Conservation (phyloP, 2,113 vertebrate genomes). For the Sakesphorus luctuosus region DNA sequence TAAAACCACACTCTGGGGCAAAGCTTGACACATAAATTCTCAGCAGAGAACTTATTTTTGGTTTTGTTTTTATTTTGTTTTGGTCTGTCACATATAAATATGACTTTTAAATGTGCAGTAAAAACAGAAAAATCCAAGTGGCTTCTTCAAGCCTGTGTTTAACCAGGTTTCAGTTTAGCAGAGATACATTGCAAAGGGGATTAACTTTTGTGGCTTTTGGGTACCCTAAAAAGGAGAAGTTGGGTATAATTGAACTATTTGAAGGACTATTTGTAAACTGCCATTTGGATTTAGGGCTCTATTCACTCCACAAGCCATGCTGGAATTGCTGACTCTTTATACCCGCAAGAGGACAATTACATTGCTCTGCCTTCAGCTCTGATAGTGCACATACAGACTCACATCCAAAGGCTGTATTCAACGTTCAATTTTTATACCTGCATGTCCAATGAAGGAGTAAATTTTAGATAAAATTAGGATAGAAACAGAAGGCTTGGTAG, state of each 20-base stretch:
- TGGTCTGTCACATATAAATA: not conserved
- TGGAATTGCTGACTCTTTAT: not conserved
- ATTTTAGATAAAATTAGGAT: not conserved
- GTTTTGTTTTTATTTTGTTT: not conserved
- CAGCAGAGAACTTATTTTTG: conserved; percentile 55
- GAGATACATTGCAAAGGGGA: not conserved
- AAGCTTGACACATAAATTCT: conserved; percentile 52
- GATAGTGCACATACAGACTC: not conserved
- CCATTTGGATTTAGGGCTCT: conserved; percentile 18
- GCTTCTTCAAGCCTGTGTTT: not conserved
- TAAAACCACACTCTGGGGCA: conserved; percentile 65
- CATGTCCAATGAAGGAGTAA: not conserved
- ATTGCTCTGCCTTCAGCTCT: not conserved
- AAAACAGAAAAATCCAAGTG: not conserved
- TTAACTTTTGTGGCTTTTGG: conserved; percentile 21
- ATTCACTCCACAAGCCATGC: not conserved
- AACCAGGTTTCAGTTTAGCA: not conserved
- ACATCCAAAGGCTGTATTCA: not conserved
- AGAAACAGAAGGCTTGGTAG: not conserved
- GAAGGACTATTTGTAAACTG: not conserved
- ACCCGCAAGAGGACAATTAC: not conserved
- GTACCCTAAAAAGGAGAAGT: not conserved
- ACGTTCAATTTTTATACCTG: not conserved
- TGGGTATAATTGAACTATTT: not conserved
- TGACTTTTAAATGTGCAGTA: not conserved